Conservation (phyloP, 1,140 invertebrate genomes). For the Vanessa atalanta region DNA sequence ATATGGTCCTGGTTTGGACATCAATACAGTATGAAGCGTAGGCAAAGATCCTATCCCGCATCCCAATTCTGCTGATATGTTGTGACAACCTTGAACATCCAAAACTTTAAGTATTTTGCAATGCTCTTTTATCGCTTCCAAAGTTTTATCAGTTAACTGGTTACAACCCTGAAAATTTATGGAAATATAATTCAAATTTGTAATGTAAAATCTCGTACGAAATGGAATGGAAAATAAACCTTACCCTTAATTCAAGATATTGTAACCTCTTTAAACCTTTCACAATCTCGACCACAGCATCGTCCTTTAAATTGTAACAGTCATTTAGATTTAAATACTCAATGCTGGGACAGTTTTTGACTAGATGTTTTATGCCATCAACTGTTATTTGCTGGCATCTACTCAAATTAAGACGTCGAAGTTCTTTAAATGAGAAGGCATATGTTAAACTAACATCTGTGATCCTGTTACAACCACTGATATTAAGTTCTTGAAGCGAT, state of each 20-base stretch:
- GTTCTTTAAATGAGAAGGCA: constrained; percentile 84
- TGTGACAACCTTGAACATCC: constrained; percentile 83
- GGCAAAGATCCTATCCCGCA: constrained; percentile 74
- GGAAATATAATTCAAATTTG: neutral
- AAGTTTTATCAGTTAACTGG: constrained; percentile 83
- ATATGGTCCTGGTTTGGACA: constrained; percentile 75
- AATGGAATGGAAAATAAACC: constrained; percentile 16
- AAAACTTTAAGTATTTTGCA: constrained; percentile 82
- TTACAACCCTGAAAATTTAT: constrained; percentile 82
- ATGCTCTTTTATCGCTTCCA: constrained; percentile 82
- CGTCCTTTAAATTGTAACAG: constrained; percentile 86
- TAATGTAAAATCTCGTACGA: neutral
- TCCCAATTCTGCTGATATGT: constrained; percentile 81
- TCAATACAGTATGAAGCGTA: constrained; percentile 75
- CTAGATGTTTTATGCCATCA: constrained; percentile 83
- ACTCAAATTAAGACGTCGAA: constrained; percentile 83
- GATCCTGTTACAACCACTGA: constrained; percentile 85
- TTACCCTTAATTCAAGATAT: constrained; percentile 83
- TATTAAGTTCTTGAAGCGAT: constrained; percentile 82
- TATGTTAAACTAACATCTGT: constrained; percentile 87
- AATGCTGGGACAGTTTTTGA: constrained; percentile 85
- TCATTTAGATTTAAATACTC: constrained; percentile 84
- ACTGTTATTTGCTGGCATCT: constrained; percentile 86
- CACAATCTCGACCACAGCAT: constrained; percentile 82
- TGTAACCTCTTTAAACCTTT: constrained; percentile 82